Base-by-base conservation (phyloP, 1,140 invertebrate genomes). In the Pteromalus puparum region DNA sequence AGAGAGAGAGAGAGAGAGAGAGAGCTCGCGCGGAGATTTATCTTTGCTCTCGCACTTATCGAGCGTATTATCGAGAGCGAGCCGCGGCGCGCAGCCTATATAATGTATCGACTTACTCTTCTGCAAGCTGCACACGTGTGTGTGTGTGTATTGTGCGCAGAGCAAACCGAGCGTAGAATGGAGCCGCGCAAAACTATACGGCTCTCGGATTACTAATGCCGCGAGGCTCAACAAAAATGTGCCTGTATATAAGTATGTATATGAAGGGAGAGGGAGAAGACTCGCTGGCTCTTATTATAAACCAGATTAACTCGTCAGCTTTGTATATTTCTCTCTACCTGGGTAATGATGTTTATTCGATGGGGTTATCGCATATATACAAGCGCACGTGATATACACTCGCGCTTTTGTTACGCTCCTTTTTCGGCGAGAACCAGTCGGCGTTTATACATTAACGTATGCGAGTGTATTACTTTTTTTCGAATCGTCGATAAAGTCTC, bases 1-100 rank as follows among this genome's bases (percentile, higher is more conserved):
- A 74, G 53, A 67, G 72, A 65, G 46, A 42, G 65, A 82, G 81
- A 61, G 42, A 18, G 46, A 61, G 42, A 61, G 53, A 67, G 70
- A 73, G 48, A 67, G n/a, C n/a, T n/a, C 46, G 26, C 6, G 73
- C n/a, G n/a, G 30, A 79, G 82, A 73, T 81, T 84, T 84, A 84
- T 84, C 78, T 75, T 67, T 38, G 77, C 68, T 72, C 70, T 74
- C 38, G 38, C 73, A 81, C 72, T 85, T 85, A 82, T 85, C 79
- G 65, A 85, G 65, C 61, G 73, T 67, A 85, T 85, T 81, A 85
- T 85, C 84, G n/a, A 70, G 67, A 28, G 42, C 53, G 53, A 12
- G n/a, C 65, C 38, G 15, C 38, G 15, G 24, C 28, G 1, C 24
- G 10, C 76, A 74, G 70, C 10, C 13, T 77, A 30, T 70, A 42